Conservation (phyloP, 2,113 vertebrate genomes). For the Nothoprocta pentlandii region DNA sequence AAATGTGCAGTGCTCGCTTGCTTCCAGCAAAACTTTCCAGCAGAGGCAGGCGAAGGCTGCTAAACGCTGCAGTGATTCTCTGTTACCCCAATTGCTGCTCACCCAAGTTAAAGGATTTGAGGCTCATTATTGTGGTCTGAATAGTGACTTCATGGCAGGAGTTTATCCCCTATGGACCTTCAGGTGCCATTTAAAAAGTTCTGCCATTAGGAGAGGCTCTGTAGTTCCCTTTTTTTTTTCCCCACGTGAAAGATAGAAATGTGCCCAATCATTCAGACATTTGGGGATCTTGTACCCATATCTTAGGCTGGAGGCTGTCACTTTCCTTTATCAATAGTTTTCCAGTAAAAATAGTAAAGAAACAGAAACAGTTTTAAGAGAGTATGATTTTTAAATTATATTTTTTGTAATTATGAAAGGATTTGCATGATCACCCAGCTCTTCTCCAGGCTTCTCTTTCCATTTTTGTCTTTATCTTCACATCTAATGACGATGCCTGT, state of each 20-base stretch:
- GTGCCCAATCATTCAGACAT: not conserved
- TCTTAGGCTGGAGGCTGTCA: not conserved
- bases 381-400: not conserved
- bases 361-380: not conserved
- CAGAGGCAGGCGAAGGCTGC: not conserved
- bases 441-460: not conserved
- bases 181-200: not conserved
- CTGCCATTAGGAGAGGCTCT: not conserved
- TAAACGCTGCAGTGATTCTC: not conserved
- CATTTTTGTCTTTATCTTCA: accelerated
- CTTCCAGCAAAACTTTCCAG: not conserved
- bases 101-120: not conserved
- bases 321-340: not conserved
- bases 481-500: accelerated
- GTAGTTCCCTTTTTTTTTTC: not conserved
- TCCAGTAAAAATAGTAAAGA: not conserved
- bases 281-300: not conserved
- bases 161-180: not conserved
- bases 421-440: not conserved
- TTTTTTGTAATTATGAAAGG: not conserved
- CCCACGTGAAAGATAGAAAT: not conserved
- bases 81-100: not conserved
- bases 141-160: not conserved
- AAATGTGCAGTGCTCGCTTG: not conserved
- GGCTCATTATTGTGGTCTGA: not conserved